phyloP scores from a whole-genome alignment of 2,113 vertebrate genomes.

The Odobenus rosmarus region DNA sequence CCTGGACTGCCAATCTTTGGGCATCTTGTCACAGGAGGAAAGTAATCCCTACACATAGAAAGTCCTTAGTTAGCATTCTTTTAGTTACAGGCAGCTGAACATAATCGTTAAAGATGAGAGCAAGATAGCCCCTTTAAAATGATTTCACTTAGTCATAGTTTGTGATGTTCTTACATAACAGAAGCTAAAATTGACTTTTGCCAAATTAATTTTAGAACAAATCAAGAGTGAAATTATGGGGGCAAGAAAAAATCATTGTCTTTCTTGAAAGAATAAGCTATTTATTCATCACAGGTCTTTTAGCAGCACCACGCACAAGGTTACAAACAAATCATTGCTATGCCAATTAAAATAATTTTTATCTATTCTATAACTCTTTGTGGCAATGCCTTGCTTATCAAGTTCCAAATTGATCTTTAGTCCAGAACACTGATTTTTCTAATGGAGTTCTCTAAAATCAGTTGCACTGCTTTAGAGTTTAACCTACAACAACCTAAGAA shows the following conservation, averaged over 20 bases:
- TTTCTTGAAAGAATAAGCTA: conserved; percentile 42
- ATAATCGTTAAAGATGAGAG: neutral
- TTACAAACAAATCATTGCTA: neutral
- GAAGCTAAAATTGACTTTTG: conserved; percentile 20
- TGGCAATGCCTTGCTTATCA: neutral
- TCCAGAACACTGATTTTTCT: conserved; percentile 10
- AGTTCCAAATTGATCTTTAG: neutral
- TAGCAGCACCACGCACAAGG: neutral
- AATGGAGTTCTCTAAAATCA: neutral
- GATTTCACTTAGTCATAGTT: neutral
- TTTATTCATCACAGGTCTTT: neutral
- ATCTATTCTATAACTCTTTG: neutral
- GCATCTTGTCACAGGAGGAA: neutral
- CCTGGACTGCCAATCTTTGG: neutral
- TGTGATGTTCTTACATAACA: neutral
- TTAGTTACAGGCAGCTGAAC: neutral
- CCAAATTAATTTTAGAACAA: conserved; percentile 56
- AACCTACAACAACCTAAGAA: neutral
- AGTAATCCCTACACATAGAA: neutral
- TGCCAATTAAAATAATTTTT: neutral
- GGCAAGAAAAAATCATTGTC: conserved; percentile 22
- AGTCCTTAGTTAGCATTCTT: neutral
- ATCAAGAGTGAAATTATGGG: conserved; percentile 33
- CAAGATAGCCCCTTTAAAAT: neutral
- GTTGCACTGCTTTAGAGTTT: neutral